phyloP scores from a whole-genome alignment of 2,113 vertebrate genomes.

The Bagarius yarrelli region DNA sequence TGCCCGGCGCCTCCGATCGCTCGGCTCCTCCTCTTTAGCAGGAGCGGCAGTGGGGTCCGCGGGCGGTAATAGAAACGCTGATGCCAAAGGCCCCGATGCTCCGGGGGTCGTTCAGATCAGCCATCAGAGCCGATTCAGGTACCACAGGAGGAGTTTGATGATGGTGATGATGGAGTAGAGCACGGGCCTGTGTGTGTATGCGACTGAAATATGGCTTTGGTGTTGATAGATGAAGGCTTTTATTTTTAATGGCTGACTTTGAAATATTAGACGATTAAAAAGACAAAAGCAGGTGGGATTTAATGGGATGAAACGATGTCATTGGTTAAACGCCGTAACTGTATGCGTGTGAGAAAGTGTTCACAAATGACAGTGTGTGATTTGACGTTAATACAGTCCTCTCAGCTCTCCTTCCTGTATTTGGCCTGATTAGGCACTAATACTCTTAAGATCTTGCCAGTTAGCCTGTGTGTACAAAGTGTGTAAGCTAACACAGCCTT shows the following conservation, averaged over 20 bases:
- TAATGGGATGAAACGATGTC: not conserved
- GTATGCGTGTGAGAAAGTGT: not conserved
- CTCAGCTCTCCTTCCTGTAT: constrained; percentile 40
- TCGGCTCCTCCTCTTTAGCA: constrained; percentile 57
- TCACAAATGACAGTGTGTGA: not conserved
- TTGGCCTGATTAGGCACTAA: constrained; percentile 69
- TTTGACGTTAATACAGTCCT: not conserved
- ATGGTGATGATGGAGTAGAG: constrained; percentile 25
- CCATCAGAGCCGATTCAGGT: constrained; percentile 81
- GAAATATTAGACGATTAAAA: not conserved
- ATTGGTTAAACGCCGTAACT: not conserved
- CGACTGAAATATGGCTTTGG: not conserved
- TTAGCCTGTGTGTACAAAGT: constrained; percentile 45
- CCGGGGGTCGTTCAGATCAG: constrained; percentile 54
- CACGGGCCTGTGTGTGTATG: constrained; percentile 19
- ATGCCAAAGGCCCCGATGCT: constrained; percentile 57
- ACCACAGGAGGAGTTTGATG: constrained; percentile 50
- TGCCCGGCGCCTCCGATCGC: constrained; percentile 72
- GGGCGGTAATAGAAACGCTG: constrained; percentile 51
- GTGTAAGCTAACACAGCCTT: not conserved
- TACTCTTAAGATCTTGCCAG: constrained; percentile 59
- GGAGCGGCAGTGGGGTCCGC: constrained; percentile 62
- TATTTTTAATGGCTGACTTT: not conserved
- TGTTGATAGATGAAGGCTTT: not conserved
- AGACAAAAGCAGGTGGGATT: not conserved